Percentiles rank a stretch among this genome's conserved stretches.
phyloP scores from a whole-genome alignment of 2,113 vertebrate species.

The Syngnathoides biaculeatus region DNA sequence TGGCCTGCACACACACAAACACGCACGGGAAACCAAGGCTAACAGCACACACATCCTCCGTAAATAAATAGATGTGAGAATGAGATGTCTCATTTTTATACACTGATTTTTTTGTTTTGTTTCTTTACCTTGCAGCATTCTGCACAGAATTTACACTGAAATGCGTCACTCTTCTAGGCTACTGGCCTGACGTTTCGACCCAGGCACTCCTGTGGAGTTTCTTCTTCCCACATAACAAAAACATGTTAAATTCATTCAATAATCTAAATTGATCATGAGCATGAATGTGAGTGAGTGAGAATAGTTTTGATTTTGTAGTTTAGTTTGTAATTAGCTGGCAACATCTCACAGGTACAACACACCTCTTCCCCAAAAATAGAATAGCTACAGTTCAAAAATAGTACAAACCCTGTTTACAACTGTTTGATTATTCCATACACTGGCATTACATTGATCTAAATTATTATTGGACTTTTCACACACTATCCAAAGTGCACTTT shows the following conservation, averaged over 20 bases:
- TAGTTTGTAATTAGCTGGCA: background rate
- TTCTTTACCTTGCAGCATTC: background rate
- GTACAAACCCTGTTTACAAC: background rate
- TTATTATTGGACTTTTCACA: background rate
- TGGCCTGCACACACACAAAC: slow-evolving; percentile 3
- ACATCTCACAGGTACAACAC: background rate
- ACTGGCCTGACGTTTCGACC: background rate
- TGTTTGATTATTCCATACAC: background rate
- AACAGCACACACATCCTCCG: slow-evolving; percentile 7
- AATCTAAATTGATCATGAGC: background rate
- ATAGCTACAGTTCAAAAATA: background rate
- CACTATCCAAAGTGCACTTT: background rate
- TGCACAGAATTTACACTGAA: background rate
- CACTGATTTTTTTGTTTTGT: background rate
- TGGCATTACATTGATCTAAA: too few relatives aligned
- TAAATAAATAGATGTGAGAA: slow-evolving; percentile 4
- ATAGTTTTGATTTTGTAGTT: background rate
- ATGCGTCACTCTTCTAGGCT: background rate
- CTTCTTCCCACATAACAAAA: background rate
- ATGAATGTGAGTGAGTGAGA: background rate
- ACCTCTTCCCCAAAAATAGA: background rate
- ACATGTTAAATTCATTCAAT: background rate
- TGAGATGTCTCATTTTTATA: background rate
- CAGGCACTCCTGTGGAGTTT: background rate
- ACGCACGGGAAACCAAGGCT: background rate